These are phyloP conservation scores for Tragelaphus buxtoni DNA, from an alignment of 2,113 vertebrate genomes.

Conservation along the genomic window DNA sequence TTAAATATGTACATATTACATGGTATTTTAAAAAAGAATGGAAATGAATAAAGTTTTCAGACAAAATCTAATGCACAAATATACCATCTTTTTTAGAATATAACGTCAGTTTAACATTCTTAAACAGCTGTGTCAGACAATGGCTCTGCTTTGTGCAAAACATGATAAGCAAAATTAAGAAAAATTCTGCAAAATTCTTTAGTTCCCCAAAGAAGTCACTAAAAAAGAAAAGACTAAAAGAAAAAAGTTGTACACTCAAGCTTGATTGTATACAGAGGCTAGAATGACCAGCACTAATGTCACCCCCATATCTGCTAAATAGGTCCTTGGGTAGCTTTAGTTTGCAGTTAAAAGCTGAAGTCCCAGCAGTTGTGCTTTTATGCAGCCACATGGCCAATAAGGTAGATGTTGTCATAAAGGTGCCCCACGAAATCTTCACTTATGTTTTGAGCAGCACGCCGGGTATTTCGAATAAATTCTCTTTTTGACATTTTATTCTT, in stretches of 20 bases:
- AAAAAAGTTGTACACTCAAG: constrained; percentile 70
- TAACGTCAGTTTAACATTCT: constrained; percentile 84
- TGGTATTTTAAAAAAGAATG: constrained; percentile 84
- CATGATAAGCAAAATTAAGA: constrained; percentile 77
- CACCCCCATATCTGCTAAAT: constrained; percentile 77
- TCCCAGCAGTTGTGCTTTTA: constrained; percentile 82
- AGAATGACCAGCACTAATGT: constrained; percentile 82
- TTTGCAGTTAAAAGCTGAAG: constrained; percentile 72
- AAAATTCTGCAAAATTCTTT: constrained; percentile 75
- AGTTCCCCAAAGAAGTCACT: constrained; percentile 73
- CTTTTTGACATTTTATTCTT: constrained; percentile 99
- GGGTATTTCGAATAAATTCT: constrained; percentile 98
- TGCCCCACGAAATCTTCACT: constrained; percentile 99
- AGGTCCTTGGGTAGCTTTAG: constrained; percentile 68
- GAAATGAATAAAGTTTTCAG: constrained; percentile 78
- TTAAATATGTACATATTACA: constrained; percentile 91
- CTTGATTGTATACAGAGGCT: constrained; percentile 83
- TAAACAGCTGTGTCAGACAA: constrained; percentile 78
- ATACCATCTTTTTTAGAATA: constrained; percentile 75
- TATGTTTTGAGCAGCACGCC: constrained; percentile 95
- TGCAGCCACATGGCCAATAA: constrained; percentile 97
- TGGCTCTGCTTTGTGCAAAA: constrained; percentile 84
- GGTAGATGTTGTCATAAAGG: constrained; percentile 99
- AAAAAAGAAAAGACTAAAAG: constrained; percentile 65
- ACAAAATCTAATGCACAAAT: constrained; percentile 81